A percentile compares a stretch with the other conserved stretches of the same genome.
Conservation (phyloP, 1,140 invertebrate genomes). For the Drosophila saltans region DNA sequence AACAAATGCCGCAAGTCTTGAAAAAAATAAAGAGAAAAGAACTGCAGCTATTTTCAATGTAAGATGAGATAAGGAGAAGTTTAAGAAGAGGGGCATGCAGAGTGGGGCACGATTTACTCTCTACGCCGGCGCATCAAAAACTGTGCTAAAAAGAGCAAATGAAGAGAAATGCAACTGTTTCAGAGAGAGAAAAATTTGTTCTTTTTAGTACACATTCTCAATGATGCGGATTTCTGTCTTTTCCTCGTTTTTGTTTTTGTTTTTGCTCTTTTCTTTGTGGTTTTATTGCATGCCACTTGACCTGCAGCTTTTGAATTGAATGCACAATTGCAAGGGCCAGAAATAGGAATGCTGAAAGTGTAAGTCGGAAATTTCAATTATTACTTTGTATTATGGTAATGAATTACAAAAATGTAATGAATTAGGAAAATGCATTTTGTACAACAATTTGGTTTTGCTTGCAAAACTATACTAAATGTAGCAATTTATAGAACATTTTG, state of each 20-base stretch:
- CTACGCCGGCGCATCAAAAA: slow-evolving; percentile 49
- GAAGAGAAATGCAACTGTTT: not conserved
- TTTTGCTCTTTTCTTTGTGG: slow-evolving; percentile 34
- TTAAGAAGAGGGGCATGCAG: not conserved
- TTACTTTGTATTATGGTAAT: slow-evolving; percentile 2
- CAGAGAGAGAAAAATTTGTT: slow-evolving; percentile 3
- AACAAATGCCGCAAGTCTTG: slow-evolving; percentile 57
- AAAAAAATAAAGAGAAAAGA: slow-evolving; percentile 16
- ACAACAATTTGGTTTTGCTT: not conserved
- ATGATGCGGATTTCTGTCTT: slow-evolving; percentile 44
- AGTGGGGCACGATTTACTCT: slow-evolving; percentile 3
- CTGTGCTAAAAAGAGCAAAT: slow-evolving; percentile 63
- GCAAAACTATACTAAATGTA: too few relatives aligned
- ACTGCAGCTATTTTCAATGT: slow-evolving; percentile 37
- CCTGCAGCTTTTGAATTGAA: slow-evolving; percentile 59
- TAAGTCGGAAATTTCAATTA: slow-evolving; percentile 5
- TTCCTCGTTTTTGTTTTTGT: slow-evolving; percentile 26
- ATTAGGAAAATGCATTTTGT: not conserved
- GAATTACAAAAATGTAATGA: not conserved
- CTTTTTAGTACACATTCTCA: slow-evolving; percentile 60
- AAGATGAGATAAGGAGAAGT: slow-evolving; percentile 13
- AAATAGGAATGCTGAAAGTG: slow-evolving; percentile 2
- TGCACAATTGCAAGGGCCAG: slow-evolving; percentile 48
- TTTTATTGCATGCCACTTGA: slow-evolving; percentile 62
- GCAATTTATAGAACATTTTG: too few relatives aligned